A percentile compares a stretch with the other conserved stretches of the same genome.
Evolutionary conservation across 2,888 invertebrate species (phyloP).

Genomic region (Tetrapedia diversipes): DNA sequence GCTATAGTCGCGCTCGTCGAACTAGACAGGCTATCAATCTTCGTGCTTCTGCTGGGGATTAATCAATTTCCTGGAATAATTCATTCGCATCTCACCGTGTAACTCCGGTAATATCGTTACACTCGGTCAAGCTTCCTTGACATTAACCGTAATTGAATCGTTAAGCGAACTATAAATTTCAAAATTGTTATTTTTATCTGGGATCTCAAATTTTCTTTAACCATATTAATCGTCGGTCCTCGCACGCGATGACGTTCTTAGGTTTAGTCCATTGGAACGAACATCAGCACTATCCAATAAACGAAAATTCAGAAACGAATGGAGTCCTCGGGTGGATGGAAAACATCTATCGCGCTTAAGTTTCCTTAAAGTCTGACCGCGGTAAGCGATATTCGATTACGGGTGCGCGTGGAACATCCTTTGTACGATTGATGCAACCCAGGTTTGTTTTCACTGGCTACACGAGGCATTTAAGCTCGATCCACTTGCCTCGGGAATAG

Average conservation of each 20-base stretch:
- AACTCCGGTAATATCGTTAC: slow-evolving; percentile 49
- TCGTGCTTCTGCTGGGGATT: slow-evolving; percentile 38
- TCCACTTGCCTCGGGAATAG: slow-evolving; percentile 33
- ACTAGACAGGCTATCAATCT: slow-evolving; percentile 57
- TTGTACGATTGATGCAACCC: slow-evolving; percentile 29
- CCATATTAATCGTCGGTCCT: too few relatives aligned
- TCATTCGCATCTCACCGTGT: slow-evolving; percentile 54
- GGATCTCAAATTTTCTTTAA: background rate
- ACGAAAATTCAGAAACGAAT: too few relatives aligned
- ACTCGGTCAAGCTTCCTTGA: slow-evolving; percentile 47
- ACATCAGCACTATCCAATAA: slow-evolving; percentile 6
- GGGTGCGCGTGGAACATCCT: slow-evolving; percentile 3
- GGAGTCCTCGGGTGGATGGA: too few relatives aligned
- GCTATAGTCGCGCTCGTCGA: slow-evolving; percentile 20
- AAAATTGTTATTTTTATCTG: background rate
- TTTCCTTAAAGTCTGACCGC: background rate
- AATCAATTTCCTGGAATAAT: slow-evolving; percentile 66
- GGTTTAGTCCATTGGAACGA: background rate
- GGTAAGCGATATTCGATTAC: slow-evolving; percentile 40
- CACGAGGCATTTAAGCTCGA: slow-evolving; percentile 41
- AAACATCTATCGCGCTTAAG: slow-evolving; percentile 24
- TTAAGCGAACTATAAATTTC: background rate
- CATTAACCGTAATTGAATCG: slow-evolving; percentile 23
- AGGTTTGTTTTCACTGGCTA: slow-evolving; percentile 44
- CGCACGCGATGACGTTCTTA: background rate